Evolutionary conservation across 2,113 vertebrate genomes (phyloP), one percentile per base, ranked within the genome.

Genomic region (Scophthalmus maximus): DNA sequence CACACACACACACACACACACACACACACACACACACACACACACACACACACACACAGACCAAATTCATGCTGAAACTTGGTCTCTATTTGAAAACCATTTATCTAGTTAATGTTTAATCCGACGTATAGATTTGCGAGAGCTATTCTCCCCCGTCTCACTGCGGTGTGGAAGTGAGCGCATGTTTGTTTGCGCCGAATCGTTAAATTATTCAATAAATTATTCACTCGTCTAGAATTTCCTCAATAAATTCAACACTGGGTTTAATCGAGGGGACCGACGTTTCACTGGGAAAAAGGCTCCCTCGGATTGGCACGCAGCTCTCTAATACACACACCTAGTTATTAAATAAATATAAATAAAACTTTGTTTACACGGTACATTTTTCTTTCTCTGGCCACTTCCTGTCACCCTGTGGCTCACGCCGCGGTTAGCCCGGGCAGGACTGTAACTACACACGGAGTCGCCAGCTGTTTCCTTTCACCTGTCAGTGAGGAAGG

Each of bases 201-300:
- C 38, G 42, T 17, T 53, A 71, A 68, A 80, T 76, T 65, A 85
- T 76, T 82, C 49, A 68, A 82, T 83, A 61, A 79, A 86, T 79
- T 61, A 85, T 88, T 88, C 67, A 87, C 44, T 47, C 1, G 0
- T 42, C 5, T 72, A 26, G 70, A 79, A 59, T 64, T 75, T 78
- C 42, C 58, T 65, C 55, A 69, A 76, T 81, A 81, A 66, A 68
- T 74, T 77, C 64, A 42, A 22, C 69, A 65, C 36, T 30, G 72
- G 73, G 22, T 71, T 63, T 68, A 38, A 62, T 42, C 34, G 70
- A 53, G 17, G 29, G 23, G 71, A 67, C 32, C n/a, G 40, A 44
- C 42, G 47, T 62, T 79, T 62, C 50, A 63, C n/a, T 32, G 52
- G n/a, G n/a, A n/a, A 69, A 14, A 20, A 64, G 22, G 52, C 40